These are phyloP conservation scores for Trachops cirrhosus DNA, from an alignment of 2,797 vertebrate species.

Conservation along the genomic window DNA sequence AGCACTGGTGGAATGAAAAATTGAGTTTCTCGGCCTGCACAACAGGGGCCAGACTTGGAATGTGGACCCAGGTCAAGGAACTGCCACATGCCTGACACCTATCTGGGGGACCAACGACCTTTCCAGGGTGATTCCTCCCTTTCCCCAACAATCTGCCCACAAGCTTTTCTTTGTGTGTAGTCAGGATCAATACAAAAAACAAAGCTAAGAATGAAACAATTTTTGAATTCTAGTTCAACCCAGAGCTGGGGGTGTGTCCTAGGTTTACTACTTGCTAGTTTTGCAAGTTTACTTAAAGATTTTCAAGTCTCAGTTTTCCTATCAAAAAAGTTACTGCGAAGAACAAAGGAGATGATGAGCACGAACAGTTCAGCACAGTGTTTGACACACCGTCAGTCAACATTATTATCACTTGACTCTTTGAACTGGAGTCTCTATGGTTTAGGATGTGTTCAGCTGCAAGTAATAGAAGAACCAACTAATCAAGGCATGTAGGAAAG, in stretches of 20 bases:
- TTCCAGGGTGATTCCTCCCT: neutral
- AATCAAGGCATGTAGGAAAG: neutral
- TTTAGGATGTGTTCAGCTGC: neutral
- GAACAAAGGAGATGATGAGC: neutral
- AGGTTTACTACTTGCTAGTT: neutral
- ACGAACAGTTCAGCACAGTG: neutral
- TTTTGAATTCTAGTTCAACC: neutral
- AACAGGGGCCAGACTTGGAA: neutral
- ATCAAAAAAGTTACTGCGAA: neutral
- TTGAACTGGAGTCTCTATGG: neutral
- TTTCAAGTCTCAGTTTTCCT: neutral
- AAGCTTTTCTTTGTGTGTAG: neutral
- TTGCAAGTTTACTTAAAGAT: neutral
- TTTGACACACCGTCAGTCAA: neutral
- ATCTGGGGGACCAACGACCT: neutral
- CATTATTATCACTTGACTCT: neutral
- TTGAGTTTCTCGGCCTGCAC: neutral
- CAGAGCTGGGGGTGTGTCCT: neutral
- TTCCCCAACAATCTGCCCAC: neutral
- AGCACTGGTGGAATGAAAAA: neutral
- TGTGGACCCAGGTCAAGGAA: neutral
- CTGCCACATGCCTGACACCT: neutral
- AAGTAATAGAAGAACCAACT: neutral
- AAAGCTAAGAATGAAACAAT: neutral
- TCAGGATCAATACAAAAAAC: neutral